phyloP scores from a whole-genome alignment of 2,888 invertebrate genomes.

The Drosophila imparisetae region DNA sequence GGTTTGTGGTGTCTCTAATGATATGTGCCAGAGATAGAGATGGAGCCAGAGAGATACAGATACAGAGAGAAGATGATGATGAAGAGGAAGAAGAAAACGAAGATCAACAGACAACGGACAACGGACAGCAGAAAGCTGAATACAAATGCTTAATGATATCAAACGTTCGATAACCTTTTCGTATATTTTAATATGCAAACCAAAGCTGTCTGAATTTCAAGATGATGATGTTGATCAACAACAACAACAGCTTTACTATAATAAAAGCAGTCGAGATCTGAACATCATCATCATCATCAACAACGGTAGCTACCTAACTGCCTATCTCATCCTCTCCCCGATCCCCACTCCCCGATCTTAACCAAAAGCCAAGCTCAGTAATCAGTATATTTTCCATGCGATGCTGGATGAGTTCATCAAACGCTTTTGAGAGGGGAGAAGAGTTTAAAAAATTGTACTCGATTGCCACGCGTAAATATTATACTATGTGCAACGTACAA shows the following conservation, averaged over 20 bases:
- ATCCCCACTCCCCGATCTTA: background rate
- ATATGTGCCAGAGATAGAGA: constrained; percentile 44
- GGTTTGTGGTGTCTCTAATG: constrained; percentile 56
- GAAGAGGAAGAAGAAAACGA: background rate
- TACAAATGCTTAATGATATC: constrained; percentile 79
- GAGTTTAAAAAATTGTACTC: constrained; percentile 58
- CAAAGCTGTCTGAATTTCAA: constrained; percentile 31
- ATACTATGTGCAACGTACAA: constrained; percentile 28
- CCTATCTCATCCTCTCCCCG: constrained; percentile 14
- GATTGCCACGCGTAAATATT: constrained; percentile 48
- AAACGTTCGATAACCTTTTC: constrained; percentile 83
- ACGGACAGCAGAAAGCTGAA: constrained; percentile 54
- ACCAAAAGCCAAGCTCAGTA: constrained; percentile 7
- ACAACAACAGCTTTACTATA: background rate
- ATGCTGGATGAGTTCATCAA: constrained; percentile 64
- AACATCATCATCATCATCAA: constrained; percentile 47
- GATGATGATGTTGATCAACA: constrained; percentile 31
- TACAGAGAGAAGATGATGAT: background rate
- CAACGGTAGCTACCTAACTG: constrained; percentile 60
- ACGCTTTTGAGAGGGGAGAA: constrained; percentile 47
- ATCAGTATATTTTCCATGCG: constrained; percentile 31
- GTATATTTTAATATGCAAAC: constrained; percentile 78
- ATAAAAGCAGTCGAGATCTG: constrained; percentile 55
- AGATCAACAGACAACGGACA: constrained; percentile 1
- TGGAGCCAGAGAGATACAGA: constrained; percentile 10